Percentiles rank a stretch among this genome's conserved stretches.
Conservation (phyloP, 2,888 invertebrate species). For the Conomelus anceps region DNA sequence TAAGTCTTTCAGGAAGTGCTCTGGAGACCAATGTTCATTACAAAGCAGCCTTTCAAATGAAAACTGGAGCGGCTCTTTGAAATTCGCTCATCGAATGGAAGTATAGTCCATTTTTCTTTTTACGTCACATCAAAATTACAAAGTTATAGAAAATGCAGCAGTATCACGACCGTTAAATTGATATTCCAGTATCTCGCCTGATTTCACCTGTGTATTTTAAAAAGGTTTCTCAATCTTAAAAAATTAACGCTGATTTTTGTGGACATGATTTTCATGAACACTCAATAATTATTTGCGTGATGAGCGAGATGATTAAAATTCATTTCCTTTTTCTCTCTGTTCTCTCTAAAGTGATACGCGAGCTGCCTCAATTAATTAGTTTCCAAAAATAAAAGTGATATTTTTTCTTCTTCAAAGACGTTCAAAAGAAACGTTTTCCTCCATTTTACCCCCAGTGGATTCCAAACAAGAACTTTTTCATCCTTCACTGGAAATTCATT, state of each 20-base stretch:
- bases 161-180: too few species aligned
- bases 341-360: not conserved
- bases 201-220: too few species aligned
- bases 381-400: not conserved
- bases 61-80: not conserved
- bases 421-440: not conserved
- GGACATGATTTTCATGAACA: not conserved
- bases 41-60: not conserved
- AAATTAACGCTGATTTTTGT: too few species aligned
- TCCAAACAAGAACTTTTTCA: not conserved
- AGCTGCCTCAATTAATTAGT: not conserved
- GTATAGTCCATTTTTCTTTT: not conserved
- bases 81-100: not conserved
- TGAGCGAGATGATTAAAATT: not conserved
- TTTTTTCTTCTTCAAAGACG: not conserved
- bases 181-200: too few species aligned
- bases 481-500: too few species aligned
- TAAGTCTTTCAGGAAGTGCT: not conserved
- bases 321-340: not conserved
- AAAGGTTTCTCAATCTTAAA: not conserved
- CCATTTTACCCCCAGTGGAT: not conserved
- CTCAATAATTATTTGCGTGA: not conserved
- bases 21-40: not conserved
- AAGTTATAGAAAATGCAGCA: not conserved
- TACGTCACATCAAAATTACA: not conserved